phyloP scores from a whole-genome alignment of 2,797 vertebrate species.

The Sebastes hubbsi region DNA sequence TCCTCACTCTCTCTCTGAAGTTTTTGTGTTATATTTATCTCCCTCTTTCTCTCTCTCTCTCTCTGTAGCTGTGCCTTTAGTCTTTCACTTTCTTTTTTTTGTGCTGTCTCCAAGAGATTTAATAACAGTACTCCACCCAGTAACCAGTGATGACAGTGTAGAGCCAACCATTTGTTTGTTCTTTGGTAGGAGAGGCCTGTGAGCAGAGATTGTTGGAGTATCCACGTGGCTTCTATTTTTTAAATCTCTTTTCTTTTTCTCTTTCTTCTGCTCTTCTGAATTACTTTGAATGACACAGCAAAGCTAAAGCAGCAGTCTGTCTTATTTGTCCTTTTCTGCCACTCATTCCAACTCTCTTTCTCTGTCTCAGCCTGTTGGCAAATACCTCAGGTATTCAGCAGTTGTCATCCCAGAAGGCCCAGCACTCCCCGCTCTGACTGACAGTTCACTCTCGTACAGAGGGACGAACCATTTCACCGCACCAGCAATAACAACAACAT shows the following conservation, averaged over 20 bases:
- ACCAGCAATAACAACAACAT: not conserved
- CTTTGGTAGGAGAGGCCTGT: constrained; percentile 37
- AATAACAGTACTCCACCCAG: constrained; percentile 81
- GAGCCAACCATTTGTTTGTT: constrained; percentile 61
- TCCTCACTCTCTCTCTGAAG: constrained; percentile 33
- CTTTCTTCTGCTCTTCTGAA: not conserved
- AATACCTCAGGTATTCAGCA: constrained; percentile 65
- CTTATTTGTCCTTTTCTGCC: not conserved
- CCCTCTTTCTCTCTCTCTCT: constrained; percentile 7
- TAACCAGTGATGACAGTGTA: constrained; percentile 76
- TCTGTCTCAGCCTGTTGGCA: constrained; percentile 57
- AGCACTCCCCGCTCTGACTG: constrained; percentile 16
- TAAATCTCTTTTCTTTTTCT: not conserved
- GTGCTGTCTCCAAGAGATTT: constrained; percentile 60
- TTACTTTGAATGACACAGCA: not conserved
- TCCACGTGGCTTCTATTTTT: constrained; percentile 12
- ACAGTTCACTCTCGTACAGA: constrained; percentile 3
- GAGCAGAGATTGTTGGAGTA: constrained; percentile 16
- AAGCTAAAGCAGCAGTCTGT: not conserved
- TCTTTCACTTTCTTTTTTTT: constrained; percentile 70
- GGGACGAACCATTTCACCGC: not conserved
- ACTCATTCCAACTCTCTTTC: not conserved
- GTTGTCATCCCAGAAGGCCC: constrained; percentile 19
- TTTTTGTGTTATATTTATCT: constrained; percentile 69
- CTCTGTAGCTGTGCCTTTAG: constrained; percentile 20